Base-by-base conservation (phyloP, 1,140 invertebrate genomes). In the Chironomus tepperi region DNA sequence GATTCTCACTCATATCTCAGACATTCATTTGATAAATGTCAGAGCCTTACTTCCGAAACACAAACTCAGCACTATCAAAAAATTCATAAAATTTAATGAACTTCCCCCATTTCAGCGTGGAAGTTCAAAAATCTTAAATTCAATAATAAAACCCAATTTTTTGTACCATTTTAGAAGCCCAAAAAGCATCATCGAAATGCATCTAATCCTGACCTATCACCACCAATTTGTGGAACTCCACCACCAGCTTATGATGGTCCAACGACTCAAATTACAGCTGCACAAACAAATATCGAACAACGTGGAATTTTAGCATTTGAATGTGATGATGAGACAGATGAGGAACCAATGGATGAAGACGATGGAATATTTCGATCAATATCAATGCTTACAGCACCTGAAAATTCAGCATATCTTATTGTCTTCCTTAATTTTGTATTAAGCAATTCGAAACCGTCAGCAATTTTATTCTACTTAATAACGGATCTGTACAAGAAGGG, bases 271-370 rank as follows among this genome's bases (percentile, higher is more conserved):
- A 70, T 75, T 7, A 10, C 47, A 47, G 75, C 73, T 74, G 74
- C 57, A 42, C 74, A 73, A 70, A 42, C 42, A 7, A 79, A 74
- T 74, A 77, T 79, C 73, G 84, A 86, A 76, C 91, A 93, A 78
- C 86, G 89, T 78, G 88, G 90, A 43, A 96, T 97, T 73, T 94
- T 96, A 78, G 94, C 93, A 21, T 96, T 96, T 92, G 95, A 98
- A 82, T 95, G 97, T 81, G 95, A 97, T 80, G 94, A 96, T 78
- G 90, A 93, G 76, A 94, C 91, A 65, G 92, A 94, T 82, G 88
- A 91, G 79, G 91, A 93, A 84, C 85, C 88, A 78, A 90, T 75
- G 76, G 79, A 89, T 74, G 91, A 91, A 81, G 91, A 93, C 80
- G 90, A 93, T 78, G 91, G 91, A 0, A 92, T 91, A 24, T 95